Base-by-base conservation (phyloP, 2,113 vertebrate genomes). In the Sander lucioperca region DNA sequence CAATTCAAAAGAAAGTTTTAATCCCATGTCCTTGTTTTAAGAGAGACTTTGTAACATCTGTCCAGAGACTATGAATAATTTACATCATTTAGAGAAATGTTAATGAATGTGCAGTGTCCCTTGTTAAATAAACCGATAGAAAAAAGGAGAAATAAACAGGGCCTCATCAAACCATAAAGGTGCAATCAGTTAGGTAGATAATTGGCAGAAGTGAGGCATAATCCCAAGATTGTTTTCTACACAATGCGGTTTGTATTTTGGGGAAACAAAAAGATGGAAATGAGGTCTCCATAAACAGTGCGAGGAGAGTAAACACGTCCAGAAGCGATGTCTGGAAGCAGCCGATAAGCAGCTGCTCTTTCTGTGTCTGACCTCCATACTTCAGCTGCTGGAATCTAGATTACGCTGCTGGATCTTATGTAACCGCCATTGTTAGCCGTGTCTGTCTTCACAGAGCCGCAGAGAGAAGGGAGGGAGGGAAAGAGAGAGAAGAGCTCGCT, bases 341-440 rank as follows among this genome's bases (percentile, higher is more conserved):
- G 64, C 45, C n/a, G 57, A 79, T 62, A 63, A 68, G 39, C 69
- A 18, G 69, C 69, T 4, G 50, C 62, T 77, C 39, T 39, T 2
- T 9, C 18, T 27, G 53, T 27, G 0, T 11, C 25, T 64, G 61
- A 77, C 74, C 81, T 78, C 45, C 68, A 61, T 47, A 36, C 48
- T 33, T 47, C 69, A 68, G 47, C 25, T 30, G 81, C 2, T 57
- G 43, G 70, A 50, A 58, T 64, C 58, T 16, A 45, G 47, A 67
- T 73, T 21, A 62, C 53, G 6, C 47, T 50, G 73, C 72, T 39
- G 54, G 47, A 19, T 43, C 61, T 81, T 77, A 72, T 57, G 62
- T 75, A 84, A 84, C 36, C 43, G 71, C 51, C 58, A n/a, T 86
- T 74, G 79, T 85, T 59, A 15, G 12, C 50, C 11, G 21, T 51